These are phyloP conservation scores for Rattus rattus DNA, from an alignment of 2,113 vertebrate species.

Conservation along the genomic window DNA sequence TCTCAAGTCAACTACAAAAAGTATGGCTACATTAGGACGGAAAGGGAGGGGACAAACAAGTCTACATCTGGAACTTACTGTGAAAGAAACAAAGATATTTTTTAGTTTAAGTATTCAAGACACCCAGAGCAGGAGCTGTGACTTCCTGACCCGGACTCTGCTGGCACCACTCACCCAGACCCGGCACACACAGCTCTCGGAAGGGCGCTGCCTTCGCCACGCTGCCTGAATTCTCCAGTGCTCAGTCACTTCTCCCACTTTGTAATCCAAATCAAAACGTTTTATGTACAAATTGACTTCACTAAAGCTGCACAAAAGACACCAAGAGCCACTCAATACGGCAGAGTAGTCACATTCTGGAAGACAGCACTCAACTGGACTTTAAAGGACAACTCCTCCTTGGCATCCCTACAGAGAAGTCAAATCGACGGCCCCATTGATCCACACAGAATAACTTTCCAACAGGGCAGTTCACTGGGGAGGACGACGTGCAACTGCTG, in stretches of 20 bases:
- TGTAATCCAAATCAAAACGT: constrained; percentile 25
- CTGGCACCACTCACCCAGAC: neutral
- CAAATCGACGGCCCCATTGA: neutral
- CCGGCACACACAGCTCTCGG: neutral
- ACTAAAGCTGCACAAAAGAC: neutral
- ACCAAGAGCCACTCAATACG: neutral
- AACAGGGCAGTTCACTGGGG: constrained; percentile 26
- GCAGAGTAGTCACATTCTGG: neutral
- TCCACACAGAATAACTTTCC: constrained; percentile 22
- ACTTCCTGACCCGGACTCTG: neutral
- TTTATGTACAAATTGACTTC: neutral
- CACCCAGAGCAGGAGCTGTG: neutral
- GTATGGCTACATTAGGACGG: neutral
- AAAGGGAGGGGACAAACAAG: neutral
- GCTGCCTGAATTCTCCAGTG: neutral
- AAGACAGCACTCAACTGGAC: neutral
- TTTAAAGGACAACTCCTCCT: constrained; percentile 9
- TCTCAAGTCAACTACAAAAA: constrained; percentile 39
- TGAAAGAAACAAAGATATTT: neutral
- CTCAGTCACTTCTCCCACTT: neutral
- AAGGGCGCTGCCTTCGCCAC: neutral
- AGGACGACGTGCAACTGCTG: neutral
- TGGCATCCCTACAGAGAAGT: constrained; percentile 35
- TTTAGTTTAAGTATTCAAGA: neutral
- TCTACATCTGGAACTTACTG: constrained; percentile 32